Conservation (phyloP, 2,797 vertebrate genomes). For the Astyanax mexicanus region DNA sequence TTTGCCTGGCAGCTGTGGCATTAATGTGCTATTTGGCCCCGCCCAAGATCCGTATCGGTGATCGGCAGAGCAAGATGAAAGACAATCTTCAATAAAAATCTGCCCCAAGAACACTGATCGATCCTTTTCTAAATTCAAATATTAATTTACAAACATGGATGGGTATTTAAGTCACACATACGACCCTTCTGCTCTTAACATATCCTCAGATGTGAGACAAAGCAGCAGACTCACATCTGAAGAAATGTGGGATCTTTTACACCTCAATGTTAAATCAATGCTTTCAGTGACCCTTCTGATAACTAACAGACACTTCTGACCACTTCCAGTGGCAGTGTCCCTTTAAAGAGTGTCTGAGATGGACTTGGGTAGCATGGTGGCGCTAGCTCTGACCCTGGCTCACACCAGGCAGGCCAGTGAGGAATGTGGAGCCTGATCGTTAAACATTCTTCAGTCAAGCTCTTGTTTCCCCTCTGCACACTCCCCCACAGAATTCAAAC, state of each 20-base stretch:
- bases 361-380: conserved; percentile 23
- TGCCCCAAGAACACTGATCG: not conserved
- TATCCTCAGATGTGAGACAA: too few species aligned
- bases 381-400: not conserved
- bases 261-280: conserved; percentile 16
- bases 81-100: not conserved
- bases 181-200: too few species aligned
- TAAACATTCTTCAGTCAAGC: conserved; percentile 48
- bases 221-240: too few species aligned
- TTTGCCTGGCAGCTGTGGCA: too few species aligned
- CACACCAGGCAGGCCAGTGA: conserved; percentile 28
- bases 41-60: too few species aligned
- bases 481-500: conserved; percentile 37
- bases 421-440: conserved; percentile 54
- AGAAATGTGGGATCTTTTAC: not conserved
- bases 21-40: too few species aligned
- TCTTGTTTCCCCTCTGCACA: conserved; percentile 25
- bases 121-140: too few species aligned
- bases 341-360: conserved; percentile 34
- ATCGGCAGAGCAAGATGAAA: too few species aligned
- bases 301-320: conserved; percentile 36
- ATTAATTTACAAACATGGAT: too few species aligned
- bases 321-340: conserved; percentile 15
- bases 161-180: too few species aligned
- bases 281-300: conserved; percentile 2